Base-by-base conservation (phyloP, 64 coral and sea anemone genomes). In the Actinia equina region DNA sequence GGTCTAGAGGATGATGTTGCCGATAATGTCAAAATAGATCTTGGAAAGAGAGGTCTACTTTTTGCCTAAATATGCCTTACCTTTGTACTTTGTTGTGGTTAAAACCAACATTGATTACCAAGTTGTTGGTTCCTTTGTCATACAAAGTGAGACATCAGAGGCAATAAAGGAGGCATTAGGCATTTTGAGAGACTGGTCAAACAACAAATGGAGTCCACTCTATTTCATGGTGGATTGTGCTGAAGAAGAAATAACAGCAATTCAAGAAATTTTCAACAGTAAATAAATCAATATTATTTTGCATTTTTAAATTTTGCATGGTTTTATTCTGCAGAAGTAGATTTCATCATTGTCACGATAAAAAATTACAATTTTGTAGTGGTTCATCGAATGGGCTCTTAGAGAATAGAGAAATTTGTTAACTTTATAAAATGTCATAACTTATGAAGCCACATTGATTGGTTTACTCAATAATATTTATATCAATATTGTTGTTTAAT, bases 101-200 rank as follows among this genome's bases (percentile, higher is more conserved):
- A 92, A 92, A 88, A 92, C 90, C 26, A 92, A 87, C 30, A 70
- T 92, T 37, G 63, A 87, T 25, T 88, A 92, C 45, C 77, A 52
- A 51, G 86, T 92, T 87, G 90, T 88, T 53, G 90, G 84, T 16
- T 92, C 90, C 25, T 92, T 92, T 88, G 79, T 88, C 9, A 83
- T 83, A 44, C 85, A 92, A 67, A 59, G 23, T 20, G 90, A 92
- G 56, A 79, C 84, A 30, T 43, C 85, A 44, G 54, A 46, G 65
- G 27, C 85, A 2, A 90, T 94, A 4, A 62, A 62, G 14, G 93
- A 94, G 71, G 92, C 84, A 3, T 25, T 94, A 13, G n/a, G 19
- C 0, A 20, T 82, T 9, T 3, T 94, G 0, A 89, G 91, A 54
- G 23, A 22, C 5, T 77, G 51, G 46, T 90, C 71, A 74, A 94